Conservation (phyloP, 2,113 vertebrate species). For the Sisor rabdophorus region DNA sequence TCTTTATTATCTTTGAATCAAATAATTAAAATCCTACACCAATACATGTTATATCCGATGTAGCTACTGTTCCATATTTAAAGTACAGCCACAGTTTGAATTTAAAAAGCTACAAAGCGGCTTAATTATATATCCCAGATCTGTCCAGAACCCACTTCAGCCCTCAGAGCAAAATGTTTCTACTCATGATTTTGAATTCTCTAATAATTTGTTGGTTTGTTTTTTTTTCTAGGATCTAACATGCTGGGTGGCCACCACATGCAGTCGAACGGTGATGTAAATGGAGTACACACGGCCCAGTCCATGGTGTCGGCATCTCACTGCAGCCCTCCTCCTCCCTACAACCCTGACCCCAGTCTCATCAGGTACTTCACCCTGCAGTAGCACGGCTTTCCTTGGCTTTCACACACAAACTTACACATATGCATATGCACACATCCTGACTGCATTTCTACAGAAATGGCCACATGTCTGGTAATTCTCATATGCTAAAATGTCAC, state of each 20-base stretch:
- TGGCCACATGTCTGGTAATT: neutral
- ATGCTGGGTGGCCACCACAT: slow-evolving; percentile 85
- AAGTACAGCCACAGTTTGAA: neutral
- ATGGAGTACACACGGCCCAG: slow-evolving; percentile 82
- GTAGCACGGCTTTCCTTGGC: slow-evolving; percentile 60
- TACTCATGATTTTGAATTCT: neutral
- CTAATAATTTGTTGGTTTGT: neutral
- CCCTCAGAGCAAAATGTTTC: neutral
- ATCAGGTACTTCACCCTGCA: slow-evolving; percentile 88
- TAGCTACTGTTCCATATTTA: neutral
- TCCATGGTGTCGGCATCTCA: slow-evolving; percentile 88
- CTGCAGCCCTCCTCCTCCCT: slow-evolving; percentile 91
- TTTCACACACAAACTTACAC: slow-evolving; percentile 26
- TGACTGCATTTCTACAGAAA: slow-evolving; percentile 10
- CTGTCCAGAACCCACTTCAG: neutral
- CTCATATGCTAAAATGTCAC: neutral
- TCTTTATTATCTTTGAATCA: neutral
- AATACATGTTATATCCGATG: neutral
- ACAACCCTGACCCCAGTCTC: slow-evolving; percentile 94
- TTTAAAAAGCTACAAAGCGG: neutral
- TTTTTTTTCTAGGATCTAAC: slow-evolving; percentile 69
- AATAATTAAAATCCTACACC: neutral
- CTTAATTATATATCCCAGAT: neutral
- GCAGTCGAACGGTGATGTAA: slow-evolving; percentile 88
- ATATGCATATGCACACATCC: slow-evolving; percentile 11